These are phyloP conservation scores for Archegozetes longisetosus DNA, from an alignment of 1,140 invertebrate genomes.

Conservation along the genomic window DNA sequence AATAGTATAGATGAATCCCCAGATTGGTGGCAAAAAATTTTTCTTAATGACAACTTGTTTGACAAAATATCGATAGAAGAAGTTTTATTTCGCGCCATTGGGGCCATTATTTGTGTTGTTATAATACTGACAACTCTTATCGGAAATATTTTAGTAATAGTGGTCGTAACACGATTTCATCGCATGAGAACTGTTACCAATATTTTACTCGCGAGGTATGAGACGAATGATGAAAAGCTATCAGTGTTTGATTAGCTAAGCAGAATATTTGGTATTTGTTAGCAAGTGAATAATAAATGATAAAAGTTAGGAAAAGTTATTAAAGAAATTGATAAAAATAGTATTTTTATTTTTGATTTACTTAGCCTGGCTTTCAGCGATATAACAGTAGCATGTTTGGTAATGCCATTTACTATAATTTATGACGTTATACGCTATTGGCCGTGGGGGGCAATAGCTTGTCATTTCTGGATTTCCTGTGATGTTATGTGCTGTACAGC, in stretches of 20 bases:
- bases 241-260: no score
- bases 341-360: neutral
- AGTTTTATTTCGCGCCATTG: constrained; percentile 6
- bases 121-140: constrained; percentile 44
- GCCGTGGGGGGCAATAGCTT: constrained; percentile 65
- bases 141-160: constrained; percentile 67
- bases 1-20: neutral
- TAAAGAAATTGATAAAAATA: neutral
- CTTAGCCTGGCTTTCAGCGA: constrained; percentile 53
- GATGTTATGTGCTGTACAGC: constrained; percentile 46
- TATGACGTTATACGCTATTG: constrained; percentile 56
- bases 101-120: constrained; percentile 1
- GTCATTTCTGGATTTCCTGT: constrained; percentile 42
- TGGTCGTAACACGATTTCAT: constrained; percentile 68
- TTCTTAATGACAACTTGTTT: neutral
- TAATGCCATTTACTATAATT: constrained; percentile 58
- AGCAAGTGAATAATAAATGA: no score
- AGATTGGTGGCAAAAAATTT: neutral
- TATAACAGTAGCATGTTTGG: constrained; percentile 53
- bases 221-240: neutral
- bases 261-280: no score
- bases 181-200: constrained; percentile 49
- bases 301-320: no score
- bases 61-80: neutral
- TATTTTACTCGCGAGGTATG: constrained; percentile 56